phyloP scores from a whole-genome alignment of 1,140 invertebrate genomes.

The Pygmarrhopalites habei region DNA sequence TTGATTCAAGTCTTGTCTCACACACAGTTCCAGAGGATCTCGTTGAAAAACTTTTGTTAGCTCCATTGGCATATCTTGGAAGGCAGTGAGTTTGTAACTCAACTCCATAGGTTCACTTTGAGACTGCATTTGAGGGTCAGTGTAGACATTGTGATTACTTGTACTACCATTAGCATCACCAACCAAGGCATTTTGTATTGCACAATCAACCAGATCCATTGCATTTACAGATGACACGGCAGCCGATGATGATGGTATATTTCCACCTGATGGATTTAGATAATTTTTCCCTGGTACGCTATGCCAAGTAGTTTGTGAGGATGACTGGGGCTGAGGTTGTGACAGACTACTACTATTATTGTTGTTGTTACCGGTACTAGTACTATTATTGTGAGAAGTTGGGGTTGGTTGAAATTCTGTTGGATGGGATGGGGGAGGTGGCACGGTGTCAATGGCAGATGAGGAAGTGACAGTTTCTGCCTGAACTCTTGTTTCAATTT shows the following conservation, averaged over 20 bases:
- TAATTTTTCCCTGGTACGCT: constrained; percentile 15
- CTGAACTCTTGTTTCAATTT: constrained; percentile 6
- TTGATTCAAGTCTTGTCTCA: constrained; percentile 31
- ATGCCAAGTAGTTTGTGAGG: not conserved
- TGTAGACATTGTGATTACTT: not conserved
- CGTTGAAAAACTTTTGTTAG: constrained; percentile 37
- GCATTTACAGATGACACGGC: constrained; percentile 3
- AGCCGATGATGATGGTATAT: not conserved
- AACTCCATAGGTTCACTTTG: constrained; percentile 36
- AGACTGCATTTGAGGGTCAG: not conserved
- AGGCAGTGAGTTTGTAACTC: constrained; percentile 33
- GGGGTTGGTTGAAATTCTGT: not conserved
- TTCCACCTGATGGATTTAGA: constrained; percentile 16
- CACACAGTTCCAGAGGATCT: constrained; percentile 36
- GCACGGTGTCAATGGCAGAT: not conserved
- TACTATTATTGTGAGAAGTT: not conserved
- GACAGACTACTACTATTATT: not conserved
- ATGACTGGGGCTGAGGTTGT: not conserved
- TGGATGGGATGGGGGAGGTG: not conserved
- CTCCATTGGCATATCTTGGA: constrained; percentile 39
- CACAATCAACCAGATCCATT: constrained; percentile 31
- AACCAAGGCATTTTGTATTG: constrained; percentile 25
- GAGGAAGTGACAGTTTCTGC: too few relatives aligned
- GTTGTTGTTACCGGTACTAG: not conserved
- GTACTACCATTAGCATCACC: not conserved